phyloP scores from a whole-genome alignment of 2,797 vertebrate genomes.

The Sebastes trivittatus region DNA sequence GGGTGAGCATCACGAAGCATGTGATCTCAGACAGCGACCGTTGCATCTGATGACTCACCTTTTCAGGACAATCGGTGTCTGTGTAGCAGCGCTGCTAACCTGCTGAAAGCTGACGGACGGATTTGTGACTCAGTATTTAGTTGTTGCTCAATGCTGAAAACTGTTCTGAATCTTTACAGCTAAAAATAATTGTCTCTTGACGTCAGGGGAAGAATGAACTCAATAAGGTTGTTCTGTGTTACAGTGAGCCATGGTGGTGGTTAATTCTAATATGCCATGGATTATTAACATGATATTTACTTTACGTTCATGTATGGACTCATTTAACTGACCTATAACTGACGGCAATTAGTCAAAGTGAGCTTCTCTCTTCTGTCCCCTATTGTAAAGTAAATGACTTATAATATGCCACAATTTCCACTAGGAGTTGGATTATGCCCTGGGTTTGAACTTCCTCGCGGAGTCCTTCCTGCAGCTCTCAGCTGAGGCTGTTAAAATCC shows the following conservation, averaged over 20 bases:
- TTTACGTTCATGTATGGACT: neutral
- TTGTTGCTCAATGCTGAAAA: conserved; percentile 18
- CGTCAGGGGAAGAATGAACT: neutral
- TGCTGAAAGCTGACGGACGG: neutral
- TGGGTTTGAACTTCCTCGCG: conserved; percentile 15
- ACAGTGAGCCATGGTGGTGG: neutral
- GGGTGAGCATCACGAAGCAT: conserved; percentile 22
- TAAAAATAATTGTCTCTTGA: conserved; percentile 4
- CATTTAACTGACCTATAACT: neutral
- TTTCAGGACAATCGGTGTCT: conserved; percentile 7
- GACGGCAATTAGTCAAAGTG: neutral
- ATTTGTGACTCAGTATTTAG: neutral
- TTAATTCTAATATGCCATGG: neutral
- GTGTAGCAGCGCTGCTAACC: conserved; percentile 1
- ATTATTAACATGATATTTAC: neutral
- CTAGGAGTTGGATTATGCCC: neutral
- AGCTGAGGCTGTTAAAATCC: conserved; percentile 20
- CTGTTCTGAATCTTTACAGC: neutral
- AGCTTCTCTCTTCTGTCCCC: neutral
- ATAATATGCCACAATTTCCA: neutral
- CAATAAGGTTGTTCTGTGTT: neutral
- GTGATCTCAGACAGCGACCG: conserved; percentile 24
- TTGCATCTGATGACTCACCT: conserved; percentile 51
- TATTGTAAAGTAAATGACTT: neutral
- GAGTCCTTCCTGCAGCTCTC: neutral